phyloP scores from a whole-genome alignment of 2,113 vertebrate species.

The Ornithorhynchus anatinus region DNA sequence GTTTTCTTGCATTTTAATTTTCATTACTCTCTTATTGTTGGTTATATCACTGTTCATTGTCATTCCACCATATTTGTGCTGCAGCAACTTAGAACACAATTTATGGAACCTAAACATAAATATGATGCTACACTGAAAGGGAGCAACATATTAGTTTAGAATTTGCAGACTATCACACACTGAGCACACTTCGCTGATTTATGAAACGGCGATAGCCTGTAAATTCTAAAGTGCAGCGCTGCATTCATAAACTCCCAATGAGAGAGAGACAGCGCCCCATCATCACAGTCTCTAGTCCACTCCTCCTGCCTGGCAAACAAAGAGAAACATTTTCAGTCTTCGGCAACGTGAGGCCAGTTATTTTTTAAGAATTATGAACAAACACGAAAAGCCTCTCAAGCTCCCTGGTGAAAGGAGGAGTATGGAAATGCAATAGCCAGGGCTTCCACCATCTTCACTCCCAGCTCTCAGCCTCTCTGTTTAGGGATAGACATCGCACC shows the following conservation, averaged over 20 bases:
- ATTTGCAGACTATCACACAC: constrained; percentile 36
- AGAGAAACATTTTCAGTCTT: neutral
- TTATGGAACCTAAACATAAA: constrained; percentile 47
- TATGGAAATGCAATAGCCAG: neutral
- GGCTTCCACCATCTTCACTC: too few relatives aligned
- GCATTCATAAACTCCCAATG: neutral
- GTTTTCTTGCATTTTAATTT: constrained; percentile 40
- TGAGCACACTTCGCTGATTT: neutral
- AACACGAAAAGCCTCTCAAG: neutral
- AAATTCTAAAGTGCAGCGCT: neutral
- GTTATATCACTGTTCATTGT: constrained; percentile 21
- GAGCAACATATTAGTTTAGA: constrained; percentile 48
- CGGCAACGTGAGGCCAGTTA: fast-evolving
- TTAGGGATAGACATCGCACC: too few relatives aligned
- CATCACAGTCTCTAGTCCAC: neutral
- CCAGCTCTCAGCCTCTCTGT: too few relatives aligned
- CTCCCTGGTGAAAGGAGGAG: neutral
- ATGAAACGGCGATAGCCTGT: constrained; percentile 1
- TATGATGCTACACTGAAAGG: constrained; percentile 46
- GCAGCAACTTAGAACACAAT: neutral
- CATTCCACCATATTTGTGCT: neutral
- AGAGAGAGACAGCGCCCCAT: neutral
- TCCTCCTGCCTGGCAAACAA: neutral
- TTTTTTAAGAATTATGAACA: too few relatives aligned
- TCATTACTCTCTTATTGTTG: constrained; percentile 7